Evolutionary conservation across 2,797 vertebrate species (phyloP).

Genomic region (Xenops minutus): DNA sequence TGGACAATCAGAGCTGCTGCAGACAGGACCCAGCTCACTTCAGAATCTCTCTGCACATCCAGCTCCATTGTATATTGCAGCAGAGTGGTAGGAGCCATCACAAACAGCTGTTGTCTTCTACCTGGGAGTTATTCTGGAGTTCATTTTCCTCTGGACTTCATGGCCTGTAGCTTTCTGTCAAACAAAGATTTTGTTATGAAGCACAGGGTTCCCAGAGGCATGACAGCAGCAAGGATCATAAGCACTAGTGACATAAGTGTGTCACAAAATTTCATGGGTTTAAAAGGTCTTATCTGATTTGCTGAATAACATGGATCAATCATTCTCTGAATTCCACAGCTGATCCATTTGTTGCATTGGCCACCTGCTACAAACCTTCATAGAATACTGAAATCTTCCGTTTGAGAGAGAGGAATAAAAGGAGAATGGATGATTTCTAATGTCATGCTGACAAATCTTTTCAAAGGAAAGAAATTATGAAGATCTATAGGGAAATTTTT

Average conservation of each 20-base stretch:
- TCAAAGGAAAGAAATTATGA: neutral
- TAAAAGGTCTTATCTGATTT: neutral
- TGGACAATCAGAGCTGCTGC: neutral
- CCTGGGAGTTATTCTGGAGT: neutral
- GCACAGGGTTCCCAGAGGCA: neutral
- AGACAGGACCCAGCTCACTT: neutral
- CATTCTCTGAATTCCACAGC: neutral
- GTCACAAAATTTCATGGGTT: neutral
- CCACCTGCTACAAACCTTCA: neutral
- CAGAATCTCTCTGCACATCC: neutral
- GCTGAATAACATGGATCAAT: neutral
- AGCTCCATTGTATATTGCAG: neutral
- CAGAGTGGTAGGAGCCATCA: rapidly evolving
- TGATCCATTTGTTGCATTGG: neutral
- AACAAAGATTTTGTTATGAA: neutral
- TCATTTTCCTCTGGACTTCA: neutral
- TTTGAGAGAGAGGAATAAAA: neutral
- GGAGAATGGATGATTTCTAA: neutral
- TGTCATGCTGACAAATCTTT: neutral
- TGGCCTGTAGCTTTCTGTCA: neutral
- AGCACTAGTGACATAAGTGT: neutral
- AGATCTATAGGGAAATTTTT: neutral
- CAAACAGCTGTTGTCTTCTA: neutral
- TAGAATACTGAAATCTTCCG: neutral
- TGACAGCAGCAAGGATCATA: neutral